Evolutionary conservation across 2,888 invertebrate species (phyloP), one percentile per base, ranked within the genome.

Genomic region (Ecliptopera silaceata): DNA sequence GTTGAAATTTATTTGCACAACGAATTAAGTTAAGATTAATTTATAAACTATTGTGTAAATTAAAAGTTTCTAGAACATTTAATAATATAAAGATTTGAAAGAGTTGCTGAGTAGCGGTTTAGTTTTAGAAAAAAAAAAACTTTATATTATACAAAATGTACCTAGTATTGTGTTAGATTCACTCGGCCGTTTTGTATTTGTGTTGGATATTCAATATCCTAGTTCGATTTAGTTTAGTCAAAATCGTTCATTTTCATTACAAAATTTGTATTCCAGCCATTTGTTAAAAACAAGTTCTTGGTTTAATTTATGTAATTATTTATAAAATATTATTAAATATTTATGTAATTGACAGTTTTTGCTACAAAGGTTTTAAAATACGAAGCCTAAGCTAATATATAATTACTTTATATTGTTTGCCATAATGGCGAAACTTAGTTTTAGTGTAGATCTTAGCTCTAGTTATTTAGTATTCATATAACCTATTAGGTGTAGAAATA

Each of bases 401-500:
- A n/a, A 10, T 54, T 15, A 22, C 18, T 47, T 48, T 46, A n/a
- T 20, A 39, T 22, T 50, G 20, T 18, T 39, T 34, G 56, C 41
- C 46, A 32, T 50, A 20, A 47, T 13, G 56, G 54, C 43, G 4
- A 50, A 46, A 22, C 36, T 17, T 61, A 61, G 50, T 12, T 26
- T 31, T 70, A 49, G 39, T 39, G 61, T 70, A 67, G 65, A 54
- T 54, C 44, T 59, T 71, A 72, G 69, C 49, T 63, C 59, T 79
- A 76, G 76, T 70, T 65, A 70, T 64, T 59, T 70, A 68, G 66
- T 65, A 66, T 60, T 66, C 58, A 61, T 56, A 63, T 79, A 76
- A 73, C 36, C 65, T 68, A 68, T 69, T 84, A 82, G 79, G 49
- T 66, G 79, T 87, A 86, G 85, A 73, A 70, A 70, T 67, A 72